These are phyloP conservation scores for Nicator chloris DNA, from an alignment of 2,113 vertebrate genomes.

Conservation along the genomic window DNA sequence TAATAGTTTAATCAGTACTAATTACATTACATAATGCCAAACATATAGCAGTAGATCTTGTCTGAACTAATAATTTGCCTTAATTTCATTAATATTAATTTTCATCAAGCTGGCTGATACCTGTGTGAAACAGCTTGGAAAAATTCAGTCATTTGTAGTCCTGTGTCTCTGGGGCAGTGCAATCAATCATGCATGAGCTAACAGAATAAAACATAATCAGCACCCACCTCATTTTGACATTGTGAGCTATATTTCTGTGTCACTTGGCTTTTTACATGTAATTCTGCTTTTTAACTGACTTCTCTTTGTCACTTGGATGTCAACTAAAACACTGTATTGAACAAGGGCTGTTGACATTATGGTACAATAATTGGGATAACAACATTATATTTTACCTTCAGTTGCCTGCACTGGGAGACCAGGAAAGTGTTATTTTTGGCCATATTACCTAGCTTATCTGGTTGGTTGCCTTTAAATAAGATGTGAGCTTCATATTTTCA, in stretches of 20 bases:
- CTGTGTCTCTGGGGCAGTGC: neutral
- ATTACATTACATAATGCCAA: neutral
- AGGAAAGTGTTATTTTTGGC: neutral
- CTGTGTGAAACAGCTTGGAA: constrained; percentile 11
- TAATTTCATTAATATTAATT: constrained; percentile 47
- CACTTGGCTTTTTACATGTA: neutral
- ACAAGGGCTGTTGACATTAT: too few species aligned
- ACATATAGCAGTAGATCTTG: neutral
- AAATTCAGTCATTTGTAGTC: constrained; percentile 22
- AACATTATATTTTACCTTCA: neutral
- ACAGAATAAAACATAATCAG: neutral
- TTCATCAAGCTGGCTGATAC: neutral
- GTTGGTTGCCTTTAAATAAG: neutral
- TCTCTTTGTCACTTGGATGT: too few species aligned
- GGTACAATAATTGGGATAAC: too few species aligned
- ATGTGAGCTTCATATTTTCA: neutral
- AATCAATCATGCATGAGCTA: constrained; percentile 1
- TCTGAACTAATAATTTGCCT: constrained; percentile 21
- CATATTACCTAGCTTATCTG: neutral
- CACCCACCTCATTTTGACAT: neutral
- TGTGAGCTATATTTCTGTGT: neutral
- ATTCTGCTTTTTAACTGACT: neutral
- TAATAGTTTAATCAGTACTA: constrained; percentile 18
- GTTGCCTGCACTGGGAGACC: neutral
- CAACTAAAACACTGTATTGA: too few species aligned